A percentile compares a stretch with the other conserved stretches of the same genome.
phyloP scores from a whole-genome alignment of 2,797 vertebrate genomes.

The Thunnus albacares region DNA sequence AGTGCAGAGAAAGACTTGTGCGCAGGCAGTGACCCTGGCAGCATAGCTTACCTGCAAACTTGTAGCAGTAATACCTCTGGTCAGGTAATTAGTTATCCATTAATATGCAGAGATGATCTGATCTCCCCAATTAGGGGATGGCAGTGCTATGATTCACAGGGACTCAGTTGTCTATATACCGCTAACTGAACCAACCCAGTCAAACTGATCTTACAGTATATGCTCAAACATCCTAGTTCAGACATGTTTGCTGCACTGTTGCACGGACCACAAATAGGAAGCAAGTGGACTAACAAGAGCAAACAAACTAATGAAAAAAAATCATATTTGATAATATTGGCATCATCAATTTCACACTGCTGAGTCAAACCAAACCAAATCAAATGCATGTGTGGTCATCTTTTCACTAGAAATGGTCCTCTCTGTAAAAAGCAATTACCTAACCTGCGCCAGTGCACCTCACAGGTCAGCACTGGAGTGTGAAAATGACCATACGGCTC shows the following conservation, averaged over 20 bases:
- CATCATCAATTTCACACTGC: conserved; percentile 16
- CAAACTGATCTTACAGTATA: conserved; percentile 8
- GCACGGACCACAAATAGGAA: background rate
- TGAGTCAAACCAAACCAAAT: conserved; percentile 29
- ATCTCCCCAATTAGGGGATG: conserved; percentile 76
- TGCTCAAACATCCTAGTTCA: background rate
- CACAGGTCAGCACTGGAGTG: conserved; percentile 52
- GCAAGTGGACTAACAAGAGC: background rate
- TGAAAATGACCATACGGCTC: conserved; percentile 43
- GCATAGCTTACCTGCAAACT: conserved; percentile 80
- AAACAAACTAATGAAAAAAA: background rate
- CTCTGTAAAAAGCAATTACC: conserved; percentile 64
- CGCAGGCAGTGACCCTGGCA: conserved; percentile 74
- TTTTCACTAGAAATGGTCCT: conserved; percentile 28
- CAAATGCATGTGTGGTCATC: conserved; percentile 35
- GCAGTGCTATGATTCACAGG: conserved; percentile 66
- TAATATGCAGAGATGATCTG: conserved; percentile 83
- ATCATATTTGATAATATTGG: background rate
- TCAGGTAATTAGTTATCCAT: conserved; percentile 86
- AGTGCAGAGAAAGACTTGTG: conserved; percentile 74
- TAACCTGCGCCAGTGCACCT: conserved; percentile 23
- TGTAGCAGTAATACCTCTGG: conserved; percentile 81
- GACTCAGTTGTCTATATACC: conserved; percentile 35
- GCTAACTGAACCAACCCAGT: conserved; percentile 24
- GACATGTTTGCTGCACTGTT: background rate